These are phyloP conservation scores for Lonchura striata DNA, from an alignment of 2,113 vertebrate species.

Conservation along the genomic window DNA sequence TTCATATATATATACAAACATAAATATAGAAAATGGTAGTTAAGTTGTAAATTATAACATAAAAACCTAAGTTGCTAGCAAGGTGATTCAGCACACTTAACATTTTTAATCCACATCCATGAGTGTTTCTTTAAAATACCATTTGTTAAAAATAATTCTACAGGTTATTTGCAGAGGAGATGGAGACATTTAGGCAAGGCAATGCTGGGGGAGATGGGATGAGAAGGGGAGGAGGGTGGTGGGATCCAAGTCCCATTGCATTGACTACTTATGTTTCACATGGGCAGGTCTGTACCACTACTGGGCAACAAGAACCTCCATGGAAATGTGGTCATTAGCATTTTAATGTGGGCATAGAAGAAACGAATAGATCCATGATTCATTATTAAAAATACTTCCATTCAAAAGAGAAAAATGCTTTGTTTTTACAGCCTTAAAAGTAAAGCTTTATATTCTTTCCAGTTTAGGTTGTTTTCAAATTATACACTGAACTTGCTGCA, in stretches of 20 bases:
- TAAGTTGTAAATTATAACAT: not conserved
- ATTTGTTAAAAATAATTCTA: not conserved
- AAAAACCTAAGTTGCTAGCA: not conserved
- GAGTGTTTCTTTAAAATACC: not conserved
- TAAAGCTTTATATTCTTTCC: not conserved
- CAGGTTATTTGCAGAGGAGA: not conserved
- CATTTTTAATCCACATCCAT: not conserved
- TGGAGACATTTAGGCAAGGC: not conserved
- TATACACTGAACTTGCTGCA: not conserved
- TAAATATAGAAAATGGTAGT: not conserved
- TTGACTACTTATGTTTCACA: not conserved
- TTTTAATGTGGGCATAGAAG: not conserved
- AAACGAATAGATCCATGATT: not conserved
- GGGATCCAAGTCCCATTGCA: fast-evolving
- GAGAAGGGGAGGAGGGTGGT: not conserved
- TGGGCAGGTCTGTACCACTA: not conserved
- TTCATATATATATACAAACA: not conserved
- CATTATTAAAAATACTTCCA: not conserved
- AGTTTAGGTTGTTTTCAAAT: not conserved
- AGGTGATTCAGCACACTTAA: not conserved
- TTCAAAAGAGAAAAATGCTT: not conserved
- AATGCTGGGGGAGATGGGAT: not conserved
- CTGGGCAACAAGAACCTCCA: not conserved
- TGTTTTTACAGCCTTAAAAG: not conserved
- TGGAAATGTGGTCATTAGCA: not conserved